These are phyloP conservation scores for Boulengeromyrus knoepffleri DNA, from an alignment of 2,113 vertebrate species.

Conservation along the genomic window DNA sequence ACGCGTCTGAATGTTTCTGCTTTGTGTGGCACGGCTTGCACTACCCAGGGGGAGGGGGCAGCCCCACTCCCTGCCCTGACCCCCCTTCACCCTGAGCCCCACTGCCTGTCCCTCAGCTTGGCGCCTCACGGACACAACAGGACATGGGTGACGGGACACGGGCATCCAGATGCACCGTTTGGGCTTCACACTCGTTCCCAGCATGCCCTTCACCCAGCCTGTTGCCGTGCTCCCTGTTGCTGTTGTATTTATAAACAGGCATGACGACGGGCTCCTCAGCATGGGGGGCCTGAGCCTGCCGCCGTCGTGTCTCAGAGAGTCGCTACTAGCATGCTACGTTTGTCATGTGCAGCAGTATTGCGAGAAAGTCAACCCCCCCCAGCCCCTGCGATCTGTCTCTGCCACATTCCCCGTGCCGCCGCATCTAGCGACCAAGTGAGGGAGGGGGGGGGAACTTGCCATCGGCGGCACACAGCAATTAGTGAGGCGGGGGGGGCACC, in stretches of 20 bases:
- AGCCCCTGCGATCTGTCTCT: conserved; percentile 37
- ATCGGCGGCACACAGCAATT: conserved; percentile 47
- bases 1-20: conserved; percentile 43
- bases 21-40: conserved; percentile 42
- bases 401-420: conserved; percentile 24
- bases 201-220: neutral
- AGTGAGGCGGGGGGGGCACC: conserved; percentile 32
- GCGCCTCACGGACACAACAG: neutral
- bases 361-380: neutral
- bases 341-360: neutral
- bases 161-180: neutral
- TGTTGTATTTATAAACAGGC: neutral
- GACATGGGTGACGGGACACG: neutral
- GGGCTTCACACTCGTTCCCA: neutral
- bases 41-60: conserved; percentile 17
- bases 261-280: neutral
- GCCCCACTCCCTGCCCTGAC: neutral
- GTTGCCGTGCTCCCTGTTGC: neutral
- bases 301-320: neutral
- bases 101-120: neutral
- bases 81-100: neutral
- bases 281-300: neutral
- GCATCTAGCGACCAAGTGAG: conserved; percentile 42
- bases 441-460: conserved; percentile 42
- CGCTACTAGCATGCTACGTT: neutral